A percentile compares a stretch with the other conserved stretches of the same genome.
phyloP scores from a whole-genome alignment of 2,797 vertebrate species.

The Petrocephalus sullivani region DNA sequence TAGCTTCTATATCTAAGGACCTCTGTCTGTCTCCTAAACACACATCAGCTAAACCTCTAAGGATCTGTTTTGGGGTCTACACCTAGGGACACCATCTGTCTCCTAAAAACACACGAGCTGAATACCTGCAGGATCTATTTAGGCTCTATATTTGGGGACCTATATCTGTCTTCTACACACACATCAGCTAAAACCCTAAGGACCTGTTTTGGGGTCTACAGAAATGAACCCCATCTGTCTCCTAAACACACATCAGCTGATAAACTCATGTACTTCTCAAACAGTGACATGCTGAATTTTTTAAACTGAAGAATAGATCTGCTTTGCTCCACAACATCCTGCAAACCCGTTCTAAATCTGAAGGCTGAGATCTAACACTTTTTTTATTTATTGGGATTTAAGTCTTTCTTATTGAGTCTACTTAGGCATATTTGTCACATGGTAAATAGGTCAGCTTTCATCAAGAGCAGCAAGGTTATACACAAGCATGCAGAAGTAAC shows the following conservation, averaged over 20 bases:
- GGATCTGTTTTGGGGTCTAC: too few species aligned
- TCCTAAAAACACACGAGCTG: background rate
- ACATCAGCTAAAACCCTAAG: too few species aligned
- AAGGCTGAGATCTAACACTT: background rate
- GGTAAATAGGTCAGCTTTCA: conserved; percentile 18
- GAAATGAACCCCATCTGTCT: background rate
- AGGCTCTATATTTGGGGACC: conserved; percentile 95
- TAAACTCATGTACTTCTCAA: background rate
- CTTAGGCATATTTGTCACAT: background rate
- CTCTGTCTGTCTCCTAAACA: conserved; percentile 78
- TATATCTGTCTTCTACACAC: conserved; percentile 67
- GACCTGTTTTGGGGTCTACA: too few species aligned
- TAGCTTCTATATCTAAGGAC: conserved; percentile 94
- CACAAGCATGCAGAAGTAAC: background rate
- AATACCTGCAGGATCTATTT: conserved; percentile 60
- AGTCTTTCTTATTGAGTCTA: background rate
- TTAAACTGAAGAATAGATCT: background rate
- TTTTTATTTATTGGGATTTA: background rate
- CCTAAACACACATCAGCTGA: background rate
- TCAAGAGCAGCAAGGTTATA: background rate
- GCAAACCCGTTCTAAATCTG: background rate
- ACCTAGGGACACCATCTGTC: background rate
- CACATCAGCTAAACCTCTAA: conserved; percentile 13
- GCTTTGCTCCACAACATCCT: background rate
- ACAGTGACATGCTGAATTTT: conserved; percentile 11